Conservation (phyloP, 2,888 invertebrate species). For the Philaethria dido region DNA sequence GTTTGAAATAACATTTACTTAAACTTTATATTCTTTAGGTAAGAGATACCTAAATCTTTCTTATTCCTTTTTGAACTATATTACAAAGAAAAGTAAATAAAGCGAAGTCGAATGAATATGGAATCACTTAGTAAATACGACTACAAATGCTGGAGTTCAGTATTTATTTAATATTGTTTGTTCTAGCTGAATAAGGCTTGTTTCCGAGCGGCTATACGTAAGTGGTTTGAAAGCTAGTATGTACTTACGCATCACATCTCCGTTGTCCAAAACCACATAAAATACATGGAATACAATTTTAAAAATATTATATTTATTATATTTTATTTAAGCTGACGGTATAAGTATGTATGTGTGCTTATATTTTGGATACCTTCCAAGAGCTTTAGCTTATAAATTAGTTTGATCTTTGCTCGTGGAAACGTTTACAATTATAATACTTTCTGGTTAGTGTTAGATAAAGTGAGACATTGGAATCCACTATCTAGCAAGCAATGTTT, state of each 20-base stretch:
- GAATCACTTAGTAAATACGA: slow-evolving; percentile 7
- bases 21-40: background rate
- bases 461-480: too few species aligned
- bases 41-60: background rate
- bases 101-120: slow-evolving; percentile 20
- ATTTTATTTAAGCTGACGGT: too few species aligned
- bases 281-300: too few species aligned
- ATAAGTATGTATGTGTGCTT: too few species aligned
- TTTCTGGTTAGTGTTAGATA: too few species aligned
- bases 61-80: background rate
- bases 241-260: background rate
- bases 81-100: background rate
- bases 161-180: slow-evolving; percentile 50
- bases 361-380: too few species aligned
- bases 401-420: too few species aligned
- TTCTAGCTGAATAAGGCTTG: slow-evolving; percentile 48
- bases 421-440: too few species aligned
- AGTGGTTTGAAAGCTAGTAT: background rate
- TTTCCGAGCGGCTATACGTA: background rate
- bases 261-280: too few species aligned
- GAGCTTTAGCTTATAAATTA: too few species aligned
- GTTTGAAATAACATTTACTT: background rate
- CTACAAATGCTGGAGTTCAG: slow-evolving; percentile 44
- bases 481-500: too few species aligned
- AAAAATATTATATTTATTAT: too few species aligned